A percentile compares a stretch with the other conserved stretches of the same genome.
Evolutionary conservation across 2,888 invertebrate species (phyloP).

Genomic region (Hirtodrosophila confusa): DNA sequence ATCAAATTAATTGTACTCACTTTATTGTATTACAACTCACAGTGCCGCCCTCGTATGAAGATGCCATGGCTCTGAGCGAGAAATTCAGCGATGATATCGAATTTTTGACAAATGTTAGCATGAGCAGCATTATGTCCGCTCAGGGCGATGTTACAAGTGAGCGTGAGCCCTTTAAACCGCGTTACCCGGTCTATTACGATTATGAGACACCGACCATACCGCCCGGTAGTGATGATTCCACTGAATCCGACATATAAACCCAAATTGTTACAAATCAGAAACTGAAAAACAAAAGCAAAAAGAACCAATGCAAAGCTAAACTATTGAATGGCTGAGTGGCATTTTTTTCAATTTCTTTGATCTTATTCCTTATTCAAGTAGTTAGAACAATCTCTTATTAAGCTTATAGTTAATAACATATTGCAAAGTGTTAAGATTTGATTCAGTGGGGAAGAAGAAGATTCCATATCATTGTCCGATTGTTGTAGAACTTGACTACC

Average conservation of each 20-base stretch:
- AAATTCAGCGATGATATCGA: slow-evolving; percentile 83
- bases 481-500: not conserved
- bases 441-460: not conserved
- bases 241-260: slow-evolving; percentile 76
- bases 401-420: slow-evolving; percentile 9
- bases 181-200: slow-evolving; percentile 84
- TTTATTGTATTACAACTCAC: slow-evolving; percentile 8
- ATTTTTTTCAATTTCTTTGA: slow-evolving; percentile 55
- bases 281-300: slow-evolving; percentile 17
- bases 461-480: slow-evolving; percentile 33
- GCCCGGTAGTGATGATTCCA: slow-evolving; percentile 84
- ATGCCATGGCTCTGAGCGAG: slow-evolving; percentile 83
- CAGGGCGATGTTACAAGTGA: slow-evolving; percentile 79
- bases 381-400: slow-evolving; percentile 51
- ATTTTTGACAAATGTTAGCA: slow-evolving; percentile 81
- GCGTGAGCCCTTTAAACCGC: slow-evolving; percentile 82
- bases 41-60: slow-evolving; percentile 84
- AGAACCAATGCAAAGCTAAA: slow-evolving; percentile 40
- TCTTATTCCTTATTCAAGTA: slow-evolving; percentile 69
- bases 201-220: slow-evolving; percentile 84
- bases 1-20: not conserved
- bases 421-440: slow-evolving; percentile 21
- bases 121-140: slow-evolving; percentile 81
- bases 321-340: slow-evolving; percentile 75
- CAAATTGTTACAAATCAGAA: slow-evolving; percentile 50